These are phyloP conservation scores for Torymus tubicola DNA, from an alignment of 2,888 invertebrate genomes.

Conservation along the genomic window DNA sequence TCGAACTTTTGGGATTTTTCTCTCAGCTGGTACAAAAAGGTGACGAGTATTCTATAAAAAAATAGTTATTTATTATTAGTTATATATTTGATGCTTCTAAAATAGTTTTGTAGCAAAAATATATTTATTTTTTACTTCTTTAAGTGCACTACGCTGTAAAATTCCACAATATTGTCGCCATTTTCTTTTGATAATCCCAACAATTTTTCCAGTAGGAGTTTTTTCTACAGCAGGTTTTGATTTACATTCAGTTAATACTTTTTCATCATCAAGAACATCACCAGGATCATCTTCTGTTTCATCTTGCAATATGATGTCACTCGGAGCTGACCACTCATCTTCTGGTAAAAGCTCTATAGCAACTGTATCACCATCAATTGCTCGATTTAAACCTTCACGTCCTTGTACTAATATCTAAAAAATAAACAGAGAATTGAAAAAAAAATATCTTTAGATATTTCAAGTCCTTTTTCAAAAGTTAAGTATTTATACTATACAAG, in stretches of 20 bases:
- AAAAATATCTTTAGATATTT: no score
- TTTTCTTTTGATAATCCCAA: slow-evolving; percentile 97
- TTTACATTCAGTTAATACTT: slow-evolving; percentile 69
- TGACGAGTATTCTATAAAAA: slow-evolving; percentile 80
- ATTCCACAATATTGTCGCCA: slow-evolving; percentile 99
- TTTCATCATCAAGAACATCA: slow-evolving; percentile 82
- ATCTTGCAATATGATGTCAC: slow-evolving; percentile 89
- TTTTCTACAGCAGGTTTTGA: slow-evolving; percentile 64
- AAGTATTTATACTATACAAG: not conserved
- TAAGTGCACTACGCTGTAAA: slow-evolving; percentile 86
- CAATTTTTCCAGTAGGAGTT: slow-evolving; percentile 84
- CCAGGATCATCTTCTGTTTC: slow-evolving; percentile 84
- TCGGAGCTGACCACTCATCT: slow-evolving; percentile 93
- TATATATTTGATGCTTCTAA: not conserved
- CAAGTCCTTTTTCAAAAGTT: no score
- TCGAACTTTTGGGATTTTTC: slow-evolving; percentile 94
- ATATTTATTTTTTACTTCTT: slow-evolving; percentile 76
- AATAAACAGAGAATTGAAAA: not conserved
- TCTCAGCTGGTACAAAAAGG: slow-evolving; percentile 95
- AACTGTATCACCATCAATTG: slow-evolving; percentile 95
- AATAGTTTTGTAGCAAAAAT: not conserved
- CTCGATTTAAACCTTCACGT: slow-evolving; percentile 90
- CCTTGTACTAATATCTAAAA: slow-evolving; percentile 84
- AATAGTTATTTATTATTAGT: not conserved
- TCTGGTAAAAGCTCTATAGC: slow-evolving; percentile 93